Base-by-base conservation (phyloP, 2,888 invertebrate species). In the Julus scandinavius region DNA sequence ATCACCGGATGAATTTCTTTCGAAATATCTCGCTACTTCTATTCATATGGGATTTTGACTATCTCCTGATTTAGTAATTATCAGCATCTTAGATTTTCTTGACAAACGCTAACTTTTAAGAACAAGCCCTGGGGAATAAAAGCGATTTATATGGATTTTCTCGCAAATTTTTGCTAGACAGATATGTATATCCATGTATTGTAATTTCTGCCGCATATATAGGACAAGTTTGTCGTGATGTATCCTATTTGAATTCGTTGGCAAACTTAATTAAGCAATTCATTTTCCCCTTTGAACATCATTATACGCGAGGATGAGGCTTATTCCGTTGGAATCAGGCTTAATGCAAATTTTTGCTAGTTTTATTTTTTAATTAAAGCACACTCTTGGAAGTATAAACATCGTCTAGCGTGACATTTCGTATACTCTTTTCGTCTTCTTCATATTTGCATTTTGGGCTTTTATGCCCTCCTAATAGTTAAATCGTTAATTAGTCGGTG, bases 341-440 rank as follows among this genome's bases (percentile, higher is more conserved):
- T 0, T 72, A 72, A 72, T 29, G 72, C 29, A 72, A 20, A 72
- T 72, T 72, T 72, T 72, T 72, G 72, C 29, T 72, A 54, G 72
- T 29, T 72, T 72, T 72, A n/a, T 72, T 72, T 72, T 72, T 72
- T 72, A 72, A 72, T 72, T 72, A 72, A 72, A n/a, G 72, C 6
- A 7, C 72, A 29, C 72, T 72, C n/a, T 20, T 29, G 72, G 29
- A 72, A 29, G 72, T 72, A 29, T 29, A 29, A 29, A 72, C 29
- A 72, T 29, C n/a, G 72, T 63, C 63, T n/a, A 63, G n/a, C n/a
- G 63, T 72, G 72, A 72, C 29, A 72, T 72, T 29, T 29, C 29
- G 72, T 6, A 72, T 29, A 29, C 15, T 29, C 1, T 29, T 72
- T 72, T 72, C 72, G 11, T 29, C 13, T 29, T 72, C n/a, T 11